Evolutionary conservation across 2,888 invertebrate genomes (phyloP).

Genomic region (Andrena trimmerana): DNA sequence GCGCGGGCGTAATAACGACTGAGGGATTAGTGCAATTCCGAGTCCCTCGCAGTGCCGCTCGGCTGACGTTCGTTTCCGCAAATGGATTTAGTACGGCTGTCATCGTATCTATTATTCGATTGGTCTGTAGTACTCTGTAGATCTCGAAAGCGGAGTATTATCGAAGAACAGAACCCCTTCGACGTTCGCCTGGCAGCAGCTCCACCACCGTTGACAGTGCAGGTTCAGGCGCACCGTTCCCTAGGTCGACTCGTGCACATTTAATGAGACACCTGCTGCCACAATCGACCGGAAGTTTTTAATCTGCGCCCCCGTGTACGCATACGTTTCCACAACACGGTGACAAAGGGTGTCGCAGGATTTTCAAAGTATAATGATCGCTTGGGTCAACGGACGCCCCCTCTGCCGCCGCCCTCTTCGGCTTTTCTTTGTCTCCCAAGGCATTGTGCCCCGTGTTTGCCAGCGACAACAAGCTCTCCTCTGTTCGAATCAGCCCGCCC

Average conservation of each 20-base stretch:
- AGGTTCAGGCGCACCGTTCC: not conserved
- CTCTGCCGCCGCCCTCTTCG: not conserved
- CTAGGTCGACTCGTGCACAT: conserved; percentile 25
- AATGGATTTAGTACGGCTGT: no score
- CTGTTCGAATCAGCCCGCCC: not conserved
- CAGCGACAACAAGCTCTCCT: conserved; percentile 6
- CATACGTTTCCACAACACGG: conserved; percentile 4
- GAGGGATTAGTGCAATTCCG: conserved; percentile 3
- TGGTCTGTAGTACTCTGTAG: not conserved
- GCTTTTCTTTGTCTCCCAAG: not conserved
- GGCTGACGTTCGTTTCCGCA: not conserved
- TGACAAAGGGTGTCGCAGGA: conserved; percentile 10
- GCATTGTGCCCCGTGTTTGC: conserved; percentile 18
- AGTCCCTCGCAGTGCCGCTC: not conserved
- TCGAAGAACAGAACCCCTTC: conserved; percentile 23
- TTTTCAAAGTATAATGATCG: conserved; percentile 15
- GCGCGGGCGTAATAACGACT: not conserved
- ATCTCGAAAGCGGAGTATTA: not conserved
- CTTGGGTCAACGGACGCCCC: conserved; percentile 17
- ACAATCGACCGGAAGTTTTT: conserved; percentile 32
- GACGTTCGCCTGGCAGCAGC: not conserved
- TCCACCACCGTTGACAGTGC: conserved; percentile 2
- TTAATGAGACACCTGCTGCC: conserved; percentile 53
- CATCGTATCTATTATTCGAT: not conserved
- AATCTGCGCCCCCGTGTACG: conserved; percentile 11